phyloP scores from a whole-genome alignment of 2,888 invertebrate genomes.

The Fabriciana adippe region DNA sequence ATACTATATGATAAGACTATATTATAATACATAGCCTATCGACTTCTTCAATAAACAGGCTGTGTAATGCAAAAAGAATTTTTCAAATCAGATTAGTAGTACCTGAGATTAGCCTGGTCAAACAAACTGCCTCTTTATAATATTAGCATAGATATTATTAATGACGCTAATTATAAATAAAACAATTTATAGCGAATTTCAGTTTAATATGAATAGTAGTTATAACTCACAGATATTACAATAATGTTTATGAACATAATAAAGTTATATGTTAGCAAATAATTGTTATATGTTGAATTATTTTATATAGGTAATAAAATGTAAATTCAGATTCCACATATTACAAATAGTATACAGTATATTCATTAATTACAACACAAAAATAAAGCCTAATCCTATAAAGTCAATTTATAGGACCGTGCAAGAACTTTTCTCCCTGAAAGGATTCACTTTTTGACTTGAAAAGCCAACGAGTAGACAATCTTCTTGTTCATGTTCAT shows the following conservation, averaged over 20 bases:
- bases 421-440: conserved; percentile 96
- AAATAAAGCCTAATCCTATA: conserved; percentile 21
- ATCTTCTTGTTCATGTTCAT: conserved; percentile 96
- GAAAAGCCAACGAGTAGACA: conserved; percentile 96
- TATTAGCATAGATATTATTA: not conserved
- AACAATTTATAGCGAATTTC: conserved; percentile 4
- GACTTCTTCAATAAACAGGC: too few species aligned
- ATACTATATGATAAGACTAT: too few species aligned
- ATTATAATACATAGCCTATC: too few species aligned
- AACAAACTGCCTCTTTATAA: too few species aligned
- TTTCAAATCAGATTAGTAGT: too few species aligned
- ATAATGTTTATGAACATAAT: conserved; percentile 13
- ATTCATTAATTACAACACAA: conserved; percentile 26
- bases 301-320: not conserved
- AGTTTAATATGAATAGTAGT: conserved; percentile 19
- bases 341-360: conserved; percentile 9
- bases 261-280: conserved; percentile 7
- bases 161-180: conserved; percentile 1
- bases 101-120: too few species aligned
- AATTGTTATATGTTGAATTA: not conserved
- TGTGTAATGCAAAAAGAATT: too few species aligned
- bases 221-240: conserved; percentile 3
- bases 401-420: conserved; percentile 85
- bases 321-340: conserved; percentile 6
- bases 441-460: conserved; percentile 97